A percentile compares a stretch with the other conserved stretches of the same genome.
phyloP scores from a whole-genome alignment of 2,888 invertebrate species.

The Sthenelais limicola region DNA sequence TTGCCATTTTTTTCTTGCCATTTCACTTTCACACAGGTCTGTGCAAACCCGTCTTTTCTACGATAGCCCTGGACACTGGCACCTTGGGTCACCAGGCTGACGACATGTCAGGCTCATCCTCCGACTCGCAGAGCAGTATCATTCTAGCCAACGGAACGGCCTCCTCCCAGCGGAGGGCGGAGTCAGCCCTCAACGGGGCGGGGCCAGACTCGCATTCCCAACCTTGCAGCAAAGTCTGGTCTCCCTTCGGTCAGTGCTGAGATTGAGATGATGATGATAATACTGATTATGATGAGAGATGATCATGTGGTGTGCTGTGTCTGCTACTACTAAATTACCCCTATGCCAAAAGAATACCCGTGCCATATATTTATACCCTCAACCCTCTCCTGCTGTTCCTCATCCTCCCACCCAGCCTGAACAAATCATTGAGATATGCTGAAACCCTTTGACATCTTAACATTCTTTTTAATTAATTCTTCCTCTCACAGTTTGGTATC shows the following conservation, averaged over 20 bases:
- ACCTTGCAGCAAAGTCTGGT: conserved; percentile 44
- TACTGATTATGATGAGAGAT: too few relatives aligned
- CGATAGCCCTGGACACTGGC: conserved; percentile 38
- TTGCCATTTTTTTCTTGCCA: conserved; percentile 26
- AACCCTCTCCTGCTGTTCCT: too few relatives aligned
- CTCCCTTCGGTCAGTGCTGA: conserved; percentile 49
- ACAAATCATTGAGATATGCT: too few relatives aligned
- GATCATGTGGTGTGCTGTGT: conserved; percentile 34
- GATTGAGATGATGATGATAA: not conserved
- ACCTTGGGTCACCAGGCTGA: not conserved
- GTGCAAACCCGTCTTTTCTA: conserved; percentile 38
- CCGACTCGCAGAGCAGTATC: conserved; percentile 48
- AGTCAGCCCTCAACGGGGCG: conserved; percentile 8
- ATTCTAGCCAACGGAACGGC: conserved; percentile 41
- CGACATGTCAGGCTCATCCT: conserved; percentile 46
- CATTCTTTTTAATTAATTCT: too few relatives aligned
- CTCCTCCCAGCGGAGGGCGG: not conserved
- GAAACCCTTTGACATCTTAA: too few relatives aligned
- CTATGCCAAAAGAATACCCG: too few relatives aligned
- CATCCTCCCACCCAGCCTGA: too few relatives aligned
- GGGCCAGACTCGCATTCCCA: conserved; percentile 7
- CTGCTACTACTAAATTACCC: too few relatives aligned
- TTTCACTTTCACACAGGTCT: conserved; percentile 37
- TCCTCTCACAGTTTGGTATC: too few relatives aligned
- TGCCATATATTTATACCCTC: too few relatives aligned